Evolutionary conservation across 2,797 vertebrate genomes (phyloP), one percentile per base, ranked within the genome.

Genomic region (Malacoctenus gilli): DNA sequence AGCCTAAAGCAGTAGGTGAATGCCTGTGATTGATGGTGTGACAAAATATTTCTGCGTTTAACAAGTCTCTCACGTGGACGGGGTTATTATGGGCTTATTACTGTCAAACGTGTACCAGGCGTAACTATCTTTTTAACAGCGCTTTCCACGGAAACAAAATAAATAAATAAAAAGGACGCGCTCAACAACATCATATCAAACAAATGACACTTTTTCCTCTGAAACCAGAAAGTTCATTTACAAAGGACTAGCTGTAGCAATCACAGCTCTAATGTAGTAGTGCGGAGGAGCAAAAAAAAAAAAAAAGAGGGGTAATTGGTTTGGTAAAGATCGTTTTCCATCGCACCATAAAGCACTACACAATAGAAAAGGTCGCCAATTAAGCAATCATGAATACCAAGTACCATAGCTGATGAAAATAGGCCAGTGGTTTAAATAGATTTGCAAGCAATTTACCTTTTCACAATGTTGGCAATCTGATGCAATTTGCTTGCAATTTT

Each of bases 381-480:
- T 99, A 99, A 98, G 97, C 95, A 97, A 98, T 98, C 97, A 98
- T 99, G 97, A 98, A 99, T 98, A 98, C 95, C 96, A 98, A 99
- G 97, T 98, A 97, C 96, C 95, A 94, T 94, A 95, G 96, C 96
- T 98, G 96, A 99, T 98, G 97, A 99, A 99, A 99, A 97, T 98
- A 98, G 97, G 96, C 94, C 96, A 97, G 96, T 96, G 96, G 96
- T 99, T 99, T 98, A 99, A 99, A 99, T 98, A 99, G 97, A 99
- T 99, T 98, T 98, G 96, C 96, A 97, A 99, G 97, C 97, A 98
- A 98, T 99, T 99, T 99, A 98, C 96, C 97, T 99, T 99, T 98
- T 98, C 97, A 99, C 96, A 98, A 98, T 99, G 97, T 99, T 98
- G 97, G 97, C 97, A 99, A 98, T 99, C 97, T 99, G 96, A 99